These are phyloP conservation scores for Drosophila melanocephala DNA, from an alignment of 2,888 invertebrate genomes.

Conservation along the genomic window DNA sequence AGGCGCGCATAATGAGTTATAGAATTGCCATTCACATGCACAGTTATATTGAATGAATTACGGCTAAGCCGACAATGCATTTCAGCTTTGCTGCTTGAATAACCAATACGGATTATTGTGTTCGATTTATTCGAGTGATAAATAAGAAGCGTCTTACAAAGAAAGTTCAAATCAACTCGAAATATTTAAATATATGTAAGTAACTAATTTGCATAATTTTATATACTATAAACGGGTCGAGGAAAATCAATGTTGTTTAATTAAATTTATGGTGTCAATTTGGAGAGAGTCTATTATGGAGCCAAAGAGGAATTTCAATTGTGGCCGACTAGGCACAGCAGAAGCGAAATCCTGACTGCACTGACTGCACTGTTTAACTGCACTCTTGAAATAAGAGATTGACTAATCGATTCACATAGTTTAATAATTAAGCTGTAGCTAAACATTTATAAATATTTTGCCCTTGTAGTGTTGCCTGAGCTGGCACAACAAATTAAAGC, in stretches of 20 bases:
- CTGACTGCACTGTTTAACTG: not conserved
- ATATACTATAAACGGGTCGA: not conserved
- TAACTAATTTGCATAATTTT: not conserved
- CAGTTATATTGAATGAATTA: slow-evolving; percentile 58
- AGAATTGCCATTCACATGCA: slow-evolving; percentile 61
- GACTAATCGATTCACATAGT: not conserved
- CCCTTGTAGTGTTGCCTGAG: not conserved
- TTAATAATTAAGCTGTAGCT: not conserved
- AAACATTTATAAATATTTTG: not conserved
- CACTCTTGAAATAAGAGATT: not conserved
- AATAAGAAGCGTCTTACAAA: slow-evolving; percentile 4
- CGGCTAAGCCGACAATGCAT: slow-evolving; percentile 42
- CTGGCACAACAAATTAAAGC: slow-evolving; percentile 60
- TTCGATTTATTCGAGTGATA: slow-evolving; percentile 23
- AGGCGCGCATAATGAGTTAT: slow-evolving; percentile 70
- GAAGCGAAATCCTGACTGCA: not conserved
- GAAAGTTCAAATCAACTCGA: slow-evolving; percentile 5
- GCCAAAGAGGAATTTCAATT: not conserved
- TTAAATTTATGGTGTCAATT: not conserved
- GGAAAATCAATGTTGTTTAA: not conserved
- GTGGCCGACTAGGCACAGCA: not conserved
- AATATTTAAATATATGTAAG: not conserved
- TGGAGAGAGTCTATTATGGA: not conserved
- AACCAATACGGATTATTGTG: slow-evolving; percentile 32
- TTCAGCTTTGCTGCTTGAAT: slow-evolving; percentile 45